These are phyloP conservation scores for Lepilemur septentrionalis DNA, from an alignment of 2,797 vertebrate species.

Conservation along the genomic window DNA sequence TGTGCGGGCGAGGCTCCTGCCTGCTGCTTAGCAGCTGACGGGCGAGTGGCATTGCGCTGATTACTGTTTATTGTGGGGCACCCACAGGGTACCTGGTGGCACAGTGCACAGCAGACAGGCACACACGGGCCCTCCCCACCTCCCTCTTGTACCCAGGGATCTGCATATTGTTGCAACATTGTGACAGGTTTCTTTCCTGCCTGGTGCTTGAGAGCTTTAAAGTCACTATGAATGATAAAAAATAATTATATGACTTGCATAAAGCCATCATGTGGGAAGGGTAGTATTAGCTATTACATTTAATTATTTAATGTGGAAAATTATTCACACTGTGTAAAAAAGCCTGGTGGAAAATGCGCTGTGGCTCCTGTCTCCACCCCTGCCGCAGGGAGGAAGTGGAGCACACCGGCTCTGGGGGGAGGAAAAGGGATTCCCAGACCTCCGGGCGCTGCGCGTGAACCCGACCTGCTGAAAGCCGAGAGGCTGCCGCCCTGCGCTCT, in stretches of 20 bases:
- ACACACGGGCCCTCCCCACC: constrained; percentile 53
- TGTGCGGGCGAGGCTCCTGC: not conserved
- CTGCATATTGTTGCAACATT: constrained; percentile 80
- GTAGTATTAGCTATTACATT: constrained; percentile 79
- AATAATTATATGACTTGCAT: constrained; percentile 79
- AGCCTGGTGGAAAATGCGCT: constrained; percentile 74
- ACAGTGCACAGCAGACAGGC: constrained; percentile 16
- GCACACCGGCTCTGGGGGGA: not conserved
- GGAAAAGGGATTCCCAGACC: constrained; percentile 23
- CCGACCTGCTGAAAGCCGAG: not conserved
- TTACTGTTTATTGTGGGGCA: constrained; percentile 51
- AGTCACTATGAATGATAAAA: constrained; percentile 79
- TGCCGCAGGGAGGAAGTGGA: not conserved
- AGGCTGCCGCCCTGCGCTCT: rapidly evolving
- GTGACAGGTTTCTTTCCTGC: constrained; percentile 83
- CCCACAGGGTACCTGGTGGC: constrained; percentile 9
- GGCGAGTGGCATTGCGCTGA: constrained; percentile 11
- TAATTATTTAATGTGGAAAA: constrained; percentile 83
- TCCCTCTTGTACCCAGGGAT: constrained; percentile 54
- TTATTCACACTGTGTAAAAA: constrained; percentile 72
- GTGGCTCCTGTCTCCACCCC: constrained; percentile 63
- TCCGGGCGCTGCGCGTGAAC: rapidly evolving
- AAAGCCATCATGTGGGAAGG: constrained; percentile 80
- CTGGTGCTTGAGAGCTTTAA: constrained; percentile 77
- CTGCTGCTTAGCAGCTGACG: constrained; percentile 20